These are phyloP conservation scores for Tautogolabrus adspersus DNA, from an alignment of 2,113 vertebrate genomes.

Conservation along the genomic window DNA sequence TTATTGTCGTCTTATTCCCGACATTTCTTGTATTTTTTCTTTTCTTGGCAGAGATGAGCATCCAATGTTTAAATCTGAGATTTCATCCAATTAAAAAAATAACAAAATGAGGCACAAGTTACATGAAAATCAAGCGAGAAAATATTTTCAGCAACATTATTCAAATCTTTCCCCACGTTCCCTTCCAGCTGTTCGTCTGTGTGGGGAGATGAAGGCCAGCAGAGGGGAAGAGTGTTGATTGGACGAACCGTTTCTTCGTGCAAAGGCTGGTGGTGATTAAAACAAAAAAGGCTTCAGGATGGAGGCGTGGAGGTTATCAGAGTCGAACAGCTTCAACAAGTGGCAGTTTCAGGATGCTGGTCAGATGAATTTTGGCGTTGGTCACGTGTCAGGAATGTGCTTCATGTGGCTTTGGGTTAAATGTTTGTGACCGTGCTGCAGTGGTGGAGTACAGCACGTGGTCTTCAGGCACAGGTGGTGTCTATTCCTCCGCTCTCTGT, in stretches of 20 bases:
- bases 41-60: slow-evolving; percentile 18
- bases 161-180: background rate
- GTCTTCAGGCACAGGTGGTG: slow-evolving; percentile 79
- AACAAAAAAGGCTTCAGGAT: slow-evolving; percentile 18
- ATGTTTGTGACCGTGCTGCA: slow-evolving; percentile 11
- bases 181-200: slow-evolving; percentile 21
- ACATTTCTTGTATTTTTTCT: background rate
- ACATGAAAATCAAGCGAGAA: slow-evolving; percentile 39
- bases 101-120: slow-evolving; percentile 40
- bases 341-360: slow-evolving; percentile 14
- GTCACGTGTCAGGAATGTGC: slow-evolving; percentile 57
- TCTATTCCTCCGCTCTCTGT: slow-evolving; percentile 34
- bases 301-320: background rate
- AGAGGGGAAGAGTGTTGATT: slow-evolving; percentile 14
- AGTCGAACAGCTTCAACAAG: background rate
- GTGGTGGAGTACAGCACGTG: slow-evolving; percentile 61
- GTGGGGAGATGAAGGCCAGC: slow-evolving; percentile 27
- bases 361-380: slow-evolving; percentile 3
- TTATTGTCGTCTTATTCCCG: background rate
- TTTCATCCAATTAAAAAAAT: slow-evolving; percentile 31
- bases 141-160: slow-evolving; percentile 31
- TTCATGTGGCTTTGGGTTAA: slow-evolving; percentile 45
- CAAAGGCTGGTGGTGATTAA: slow-evolving; percentile 36
- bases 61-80: slow-evolving; percentile 19
- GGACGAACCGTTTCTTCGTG: slow-evolving; percentile 5